A percentile compares a stretch with the other conserved stretches of the same genome.
Conservation (phyloP, 2,113 vertebrate species). For the Aplodontia rufa region DNA sequence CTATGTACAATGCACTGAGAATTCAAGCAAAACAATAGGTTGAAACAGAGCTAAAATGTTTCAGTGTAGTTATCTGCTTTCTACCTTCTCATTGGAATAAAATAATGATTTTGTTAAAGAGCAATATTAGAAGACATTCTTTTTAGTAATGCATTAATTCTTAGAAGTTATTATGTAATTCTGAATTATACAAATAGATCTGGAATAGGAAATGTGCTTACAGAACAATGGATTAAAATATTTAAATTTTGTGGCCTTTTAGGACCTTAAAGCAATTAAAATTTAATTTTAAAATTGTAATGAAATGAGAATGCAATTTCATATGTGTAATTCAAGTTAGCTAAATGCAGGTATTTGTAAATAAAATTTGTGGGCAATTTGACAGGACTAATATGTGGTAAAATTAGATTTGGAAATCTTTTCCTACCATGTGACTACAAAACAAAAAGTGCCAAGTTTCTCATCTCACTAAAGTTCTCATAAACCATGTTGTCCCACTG, state of each 20-base stretch:
- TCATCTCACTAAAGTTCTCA: not conserved
- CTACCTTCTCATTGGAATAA: not conserved
- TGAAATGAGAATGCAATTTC: constrained; percentile 29
- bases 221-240: not conserved
- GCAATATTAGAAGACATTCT: not conserved
- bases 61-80: not conserved
- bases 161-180: not conserved
- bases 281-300: constrained; percentile 33
- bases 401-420: not conserved
- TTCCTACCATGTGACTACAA: not conserved
- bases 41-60: not conserved
- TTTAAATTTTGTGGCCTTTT: not conserved
- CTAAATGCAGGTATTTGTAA: not conserved
- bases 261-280: constrained; percentile 13
- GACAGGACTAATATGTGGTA: not conserved
- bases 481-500: not conserved
- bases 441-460: not conserved
- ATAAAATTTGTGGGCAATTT: not conserved
- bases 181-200: not conserved
- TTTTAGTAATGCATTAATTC: not conserved
- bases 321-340: not conserved
- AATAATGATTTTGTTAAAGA: not conserved
- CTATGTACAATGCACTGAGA: not conserved
- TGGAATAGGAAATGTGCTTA: constrained; percentile 8
- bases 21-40: not conserved